Percentiles rank a stretch among this genome's conserved stretches.
Evolutionary conservation across 2,113 vertebrate species (phyloP).

Genomic region (Cololabis saira): DNA sequence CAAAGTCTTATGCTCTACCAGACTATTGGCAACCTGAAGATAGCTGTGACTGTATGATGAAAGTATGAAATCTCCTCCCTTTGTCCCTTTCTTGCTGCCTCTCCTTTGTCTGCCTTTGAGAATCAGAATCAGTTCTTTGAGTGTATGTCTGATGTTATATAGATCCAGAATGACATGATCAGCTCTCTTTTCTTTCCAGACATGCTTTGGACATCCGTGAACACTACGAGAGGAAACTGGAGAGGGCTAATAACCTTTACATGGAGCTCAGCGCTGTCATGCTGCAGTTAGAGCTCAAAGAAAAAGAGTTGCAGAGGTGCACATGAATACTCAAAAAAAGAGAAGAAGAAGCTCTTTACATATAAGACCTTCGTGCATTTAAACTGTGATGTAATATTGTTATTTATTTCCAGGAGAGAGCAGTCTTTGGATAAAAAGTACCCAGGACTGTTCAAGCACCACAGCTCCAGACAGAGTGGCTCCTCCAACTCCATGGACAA

Average conservation of each 20-base stretch:
- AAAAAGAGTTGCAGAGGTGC: conserved; percentile 93
- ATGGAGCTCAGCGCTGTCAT: conserved; percentile 98
- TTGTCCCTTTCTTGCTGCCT: conserved; percentile 25
- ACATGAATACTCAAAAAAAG: not conserved
- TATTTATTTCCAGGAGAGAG: conserved; percentile 83
- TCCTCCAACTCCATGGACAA: conserved; percentile 94
- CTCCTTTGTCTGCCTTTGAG: conserved; percentile 20
- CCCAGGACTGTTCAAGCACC: conserved; percentile 91
- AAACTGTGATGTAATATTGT: conserved; percentile 1
- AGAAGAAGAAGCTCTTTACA: not conserved
- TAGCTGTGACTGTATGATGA: not conserved
- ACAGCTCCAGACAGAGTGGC: conserved; percentile 85
- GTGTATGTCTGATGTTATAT: too few species aligned
- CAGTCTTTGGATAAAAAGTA: conserved; percentile 95
- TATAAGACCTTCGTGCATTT: not conserved
- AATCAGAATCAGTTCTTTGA: conserved; percentile 24
- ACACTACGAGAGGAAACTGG: conserved; percentile 96
- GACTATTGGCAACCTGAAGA: not conserved
- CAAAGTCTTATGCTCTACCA: not conserved
- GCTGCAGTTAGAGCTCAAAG: conserved; percentile 97
- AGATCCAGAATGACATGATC: conserved; percentile 44
- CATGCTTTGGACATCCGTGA: conserved; percentile 96
- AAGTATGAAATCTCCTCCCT: too few species aligned
- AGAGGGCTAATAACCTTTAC: conserved; percentile 96
- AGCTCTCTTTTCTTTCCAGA: conserved; percentile 74